Base-by-base conservation (phyloP, 2,113 vertebrate species). In the Atlantisia rogersi region DNA sequence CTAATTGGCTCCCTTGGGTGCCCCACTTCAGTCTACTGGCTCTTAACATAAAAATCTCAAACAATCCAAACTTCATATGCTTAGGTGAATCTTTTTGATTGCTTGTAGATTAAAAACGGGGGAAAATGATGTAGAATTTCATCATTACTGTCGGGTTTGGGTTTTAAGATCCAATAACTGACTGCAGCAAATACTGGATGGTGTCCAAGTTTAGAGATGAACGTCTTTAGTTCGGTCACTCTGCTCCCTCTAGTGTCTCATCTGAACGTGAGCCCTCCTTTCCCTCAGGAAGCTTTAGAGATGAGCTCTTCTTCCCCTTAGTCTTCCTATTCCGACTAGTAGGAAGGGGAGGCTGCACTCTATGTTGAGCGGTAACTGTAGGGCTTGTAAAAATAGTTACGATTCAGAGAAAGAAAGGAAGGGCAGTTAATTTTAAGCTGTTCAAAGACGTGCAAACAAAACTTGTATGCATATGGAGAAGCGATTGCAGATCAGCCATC, bases 221-320 rank as follows among this genome's bases (percentile, higher is more conserved):
- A 6, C 35, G 18, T 28, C 20, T 8, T 28, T 71, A 37, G 11
- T 19, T 71, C 3, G 4, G 55, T 92, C 77, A 0, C 68, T 94
- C 35, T 91, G 53, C 94, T 88, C 90, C 92, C 95, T 88, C 93
- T 96, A 88, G 85, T 20, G 94, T 52, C 80, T 39, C 3, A 0
- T 6, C 7, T 67, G 44, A 52, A 55, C 77, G 35, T 2, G 19
- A 35, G 10, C 1, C 0, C 31, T 85, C 65, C 4, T 19, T 62
- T 58, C 31, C 20, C 32, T 56, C 4, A 2, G 35, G 35, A 68
- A 16, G 18, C 28, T 58, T 62, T 39, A 42, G 11, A 0, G 2
- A 26, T 67, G 22, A 29, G 2, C 5, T 40, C 7, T 8, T 12
- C 55, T 8, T 12, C 55, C 69, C 9, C 62, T 37, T 3, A 22